Evolutionary conservation across 2,888 invertebrate genomes (phyloP).

Genomic region (Gymnoscelis rufifasciata): DNA sequence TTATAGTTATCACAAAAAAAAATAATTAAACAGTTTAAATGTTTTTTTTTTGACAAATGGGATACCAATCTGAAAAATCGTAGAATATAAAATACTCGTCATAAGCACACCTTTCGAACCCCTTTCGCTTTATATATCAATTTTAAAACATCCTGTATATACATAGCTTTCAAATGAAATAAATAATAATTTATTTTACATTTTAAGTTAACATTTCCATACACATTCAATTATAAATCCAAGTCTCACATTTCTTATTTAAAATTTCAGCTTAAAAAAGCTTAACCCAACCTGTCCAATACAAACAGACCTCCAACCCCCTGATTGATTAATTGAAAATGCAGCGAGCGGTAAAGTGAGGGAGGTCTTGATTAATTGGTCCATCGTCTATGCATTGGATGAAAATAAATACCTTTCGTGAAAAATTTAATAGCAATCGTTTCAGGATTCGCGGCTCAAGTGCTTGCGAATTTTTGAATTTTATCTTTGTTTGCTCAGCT

Average conservation of each 20-base stretch:
- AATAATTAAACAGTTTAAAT: too few species aligned
- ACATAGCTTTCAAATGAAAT: too few species aligned
- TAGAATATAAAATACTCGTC: too few species aligned
- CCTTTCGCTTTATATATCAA: too few species aligned
- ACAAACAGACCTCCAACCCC: conserved; percentile 8
- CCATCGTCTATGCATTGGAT: conserved; percentile 15
- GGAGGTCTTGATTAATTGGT: conserved; percentile 17
- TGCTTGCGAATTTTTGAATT: conserved; percentile 10
- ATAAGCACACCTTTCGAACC: too few species aligned
- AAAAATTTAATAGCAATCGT: conserved; percentile 13
- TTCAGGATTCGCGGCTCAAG: conserved; percentile 4
- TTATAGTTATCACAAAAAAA: too few species aligned
- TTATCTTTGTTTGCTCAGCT: not conserved
- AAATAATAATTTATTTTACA: too few species aligned
- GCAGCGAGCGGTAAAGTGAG: conserved; percentile 6
- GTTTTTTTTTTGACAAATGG: too few species aligned
- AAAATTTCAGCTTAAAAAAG: conserved; percentile 1
- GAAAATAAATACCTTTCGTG: conserved; percentile 6
- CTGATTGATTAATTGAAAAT: conserved; percentile 12
- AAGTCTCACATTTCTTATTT: not conserved
- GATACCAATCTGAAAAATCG: too few species aligned
- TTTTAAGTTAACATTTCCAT: too few species aligned
- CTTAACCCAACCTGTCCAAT: conserved; percentile 1
- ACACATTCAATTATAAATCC: too few species aligned
- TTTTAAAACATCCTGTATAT: too few species aligned